Conservation (phyloP, 2,113 vertebrate species). For the Butorides virescens region DNA sequence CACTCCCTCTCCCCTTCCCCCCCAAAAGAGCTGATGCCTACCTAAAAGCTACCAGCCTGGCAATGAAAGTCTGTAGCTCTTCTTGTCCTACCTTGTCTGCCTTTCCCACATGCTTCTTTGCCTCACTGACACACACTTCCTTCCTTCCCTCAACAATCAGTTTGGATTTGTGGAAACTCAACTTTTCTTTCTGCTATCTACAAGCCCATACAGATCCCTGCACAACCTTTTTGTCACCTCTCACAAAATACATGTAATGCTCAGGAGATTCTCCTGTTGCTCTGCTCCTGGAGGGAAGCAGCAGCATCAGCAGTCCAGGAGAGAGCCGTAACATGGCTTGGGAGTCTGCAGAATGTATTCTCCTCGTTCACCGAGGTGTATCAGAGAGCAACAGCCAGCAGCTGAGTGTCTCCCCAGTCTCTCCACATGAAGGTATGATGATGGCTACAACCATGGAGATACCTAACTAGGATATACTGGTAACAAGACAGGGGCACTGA, state of each 20-base stretch:
- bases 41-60: neutral
- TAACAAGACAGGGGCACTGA: neutral
- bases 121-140: neutral
- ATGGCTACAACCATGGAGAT: too few species aligned
- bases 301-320: neutral
- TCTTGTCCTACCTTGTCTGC: neutral
- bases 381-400: neutral
- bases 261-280: neutral
- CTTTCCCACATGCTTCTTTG: neutral
- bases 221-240: neutral
- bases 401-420: neutral
- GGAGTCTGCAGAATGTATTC: neutral
- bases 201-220: neutral
- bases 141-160: neutral
- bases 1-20: neutral
- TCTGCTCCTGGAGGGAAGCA: neutral
- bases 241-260: neutral
- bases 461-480: neutral
- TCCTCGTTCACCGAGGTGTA: neutral
- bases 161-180: neutral
- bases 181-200: neutral
- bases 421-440: neutral
- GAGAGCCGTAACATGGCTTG: rapidly evolving
- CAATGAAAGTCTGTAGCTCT: neutral
- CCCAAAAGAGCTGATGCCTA: neutral